phyloP scores from a whole-genome alignment of 2,797 vertebrate genomes.

The Austrolebias charrua region DNA sequence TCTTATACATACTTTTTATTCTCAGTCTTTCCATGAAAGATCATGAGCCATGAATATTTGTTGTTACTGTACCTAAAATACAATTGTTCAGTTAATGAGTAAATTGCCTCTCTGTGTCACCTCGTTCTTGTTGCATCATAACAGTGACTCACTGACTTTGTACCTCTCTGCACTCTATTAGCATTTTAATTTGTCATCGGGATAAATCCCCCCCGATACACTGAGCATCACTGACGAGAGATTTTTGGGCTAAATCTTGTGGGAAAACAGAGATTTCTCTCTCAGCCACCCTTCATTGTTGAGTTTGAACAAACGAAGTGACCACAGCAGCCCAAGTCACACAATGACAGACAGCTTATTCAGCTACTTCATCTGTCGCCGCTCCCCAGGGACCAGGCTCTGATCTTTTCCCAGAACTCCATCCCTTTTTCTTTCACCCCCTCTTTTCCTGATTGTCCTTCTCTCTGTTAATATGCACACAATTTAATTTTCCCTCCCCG shows the following conservation, averaged over 20 bases:
- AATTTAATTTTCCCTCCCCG: slow-evolving; percentile 13
- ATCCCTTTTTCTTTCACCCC: slow-evolving; percentile 56
- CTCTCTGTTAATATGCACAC: slow-evolving; percentile 34
- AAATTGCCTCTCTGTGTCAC: neutral
- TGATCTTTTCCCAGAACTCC: slow-evolving; percentile 79
- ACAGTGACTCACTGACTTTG: slow-evolving; percentile 34
- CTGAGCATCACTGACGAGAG: slow-evolving; percentile 49
- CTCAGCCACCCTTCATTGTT: slow-evolving; percentile 72
- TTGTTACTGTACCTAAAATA: no score
- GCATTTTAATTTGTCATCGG: slow-evolving; percentile 60
- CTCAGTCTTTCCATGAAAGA: no score
- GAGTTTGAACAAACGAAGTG: slow-evolving; percentile 74
- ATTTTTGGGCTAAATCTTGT: slow-evolving; percentile 69
- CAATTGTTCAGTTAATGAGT: no score
- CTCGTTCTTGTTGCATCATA: slow-evolving; percentile 33
- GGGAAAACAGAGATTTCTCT: slow-evolving; percentile 74
- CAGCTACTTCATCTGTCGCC: slow-evolving; percentile 79
- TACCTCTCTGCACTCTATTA: slow-evolving; percentile 38
- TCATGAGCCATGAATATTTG: no score
- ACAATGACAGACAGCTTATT: slow-evolving; percentile 83
- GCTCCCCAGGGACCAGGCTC: slow-evolving; percentile 73
- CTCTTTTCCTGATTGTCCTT: slow-evolving; percentile 39
- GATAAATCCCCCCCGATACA: slow-evolving; percentile 52
- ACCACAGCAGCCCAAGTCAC: slow-evolving; percentile 74
- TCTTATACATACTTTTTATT: no score